Conservation (phyloP, 2,113 vertebrate genomes). For the Pseudonaja textilis region DNA sequence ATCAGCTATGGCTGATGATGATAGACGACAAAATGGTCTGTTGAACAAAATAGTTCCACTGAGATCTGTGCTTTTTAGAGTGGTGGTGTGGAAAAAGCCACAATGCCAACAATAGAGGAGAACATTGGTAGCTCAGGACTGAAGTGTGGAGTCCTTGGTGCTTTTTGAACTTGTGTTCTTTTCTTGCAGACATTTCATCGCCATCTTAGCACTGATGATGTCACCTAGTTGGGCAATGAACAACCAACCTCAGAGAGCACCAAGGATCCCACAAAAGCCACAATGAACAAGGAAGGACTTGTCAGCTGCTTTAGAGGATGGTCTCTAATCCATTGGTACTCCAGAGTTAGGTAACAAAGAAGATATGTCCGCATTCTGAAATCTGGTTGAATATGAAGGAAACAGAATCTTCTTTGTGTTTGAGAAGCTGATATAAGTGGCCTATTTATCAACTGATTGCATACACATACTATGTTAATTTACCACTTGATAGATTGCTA, state of each 20-base stretch:
- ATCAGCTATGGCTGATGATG: background rate
- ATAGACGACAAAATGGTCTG: background rate
- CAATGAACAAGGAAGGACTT: background rate
- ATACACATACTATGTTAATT: background rate
- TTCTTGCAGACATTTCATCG: background rate
- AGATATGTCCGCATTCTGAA: background rate
- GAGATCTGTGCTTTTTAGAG: background rate
- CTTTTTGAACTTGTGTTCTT: background rate
- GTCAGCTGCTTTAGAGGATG: background rate
- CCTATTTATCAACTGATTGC: background rate
- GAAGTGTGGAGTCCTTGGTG: background rate
- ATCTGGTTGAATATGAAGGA: background rate
- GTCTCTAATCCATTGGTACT: background rate
- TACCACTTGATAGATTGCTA: background rate
- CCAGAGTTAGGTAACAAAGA: background rate
- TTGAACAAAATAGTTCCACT: background rate
- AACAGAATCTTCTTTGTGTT: background rate
- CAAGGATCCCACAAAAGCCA: background rate
- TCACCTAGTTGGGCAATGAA: background rate
- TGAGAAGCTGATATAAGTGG: background rate
- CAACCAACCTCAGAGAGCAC: background rate
- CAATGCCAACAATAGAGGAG: background rate
- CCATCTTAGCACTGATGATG: background rate
- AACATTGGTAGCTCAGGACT: background rate
- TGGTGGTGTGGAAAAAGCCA: background rate